phyloP scores from a whole-genome alignment of 2,888 invertebrate species.

The Dryadula phaetusa region DNA sequence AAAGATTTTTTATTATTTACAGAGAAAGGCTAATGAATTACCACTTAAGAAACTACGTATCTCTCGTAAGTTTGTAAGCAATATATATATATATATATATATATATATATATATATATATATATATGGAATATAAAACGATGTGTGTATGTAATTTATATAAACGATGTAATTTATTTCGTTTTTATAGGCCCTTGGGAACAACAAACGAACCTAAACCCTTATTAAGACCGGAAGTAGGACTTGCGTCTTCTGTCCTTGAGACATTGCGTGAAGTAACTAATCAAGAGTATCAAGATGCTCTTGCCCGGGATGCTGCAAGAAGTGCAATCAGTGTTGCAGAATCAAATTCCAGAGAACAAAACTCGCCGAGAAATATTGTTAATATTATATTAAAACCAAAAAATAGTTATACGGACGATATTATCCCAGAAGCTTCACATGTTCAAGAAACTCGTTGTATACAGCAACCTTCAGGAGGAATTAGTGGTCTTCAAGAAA shows the following conservation, averaged over 20 bases:
- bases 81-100: no score
- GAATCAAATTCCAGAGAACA: slow-evolving; percentile 42
- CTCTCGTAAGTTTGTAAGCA: no score
- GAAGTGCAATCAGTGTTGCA: slow-evolving; percentile 50
- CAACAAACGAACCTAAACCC: slow-evolving; percentile 64
- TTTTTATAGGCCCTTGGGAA: slow-evolving; percentile 51
- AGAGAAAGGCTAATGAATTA: no score
- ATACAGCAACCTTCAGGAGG: slow-evolving; percentile 53
- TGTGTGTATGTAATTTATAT: no score
- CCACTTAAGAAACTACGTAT: no score
- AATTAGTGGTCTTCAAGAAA: slow-evolving; percentile 43
- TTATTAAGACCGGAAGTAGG: slow-evolving; percentile 74
- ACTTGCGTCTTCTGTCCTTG: slow-evolving; percentile 72
- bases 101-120: no score
- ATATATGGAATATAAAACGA: no score
- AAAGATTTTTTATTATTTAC: neutral
- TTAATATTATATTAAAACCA: slow-evolving; percentile 64
- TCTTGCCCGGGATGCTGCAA: slow-evolving; percentile 68
- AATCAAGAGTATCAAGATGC: slow-evolving; percentile 75
- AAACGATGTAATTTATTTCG: slow-evolving; percentile 1
- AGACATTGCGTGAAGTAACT: slow-evolving; percentile 71
- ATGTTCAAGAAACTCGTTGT: slow-evolving; percentile 60
- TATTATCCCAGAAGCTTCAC: slow-evolving; percentile 59
- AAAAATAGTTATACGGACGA: slow-evolving; percentile 49
- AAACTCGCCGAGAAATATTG: slow-evolving; percentile 57